Evolutionary conservation across 35 echinoderm and acorn worm genomes (phyloP), one percentile per base, ranked within the genome.

Genomic region (Diadema setosum): DNA sequence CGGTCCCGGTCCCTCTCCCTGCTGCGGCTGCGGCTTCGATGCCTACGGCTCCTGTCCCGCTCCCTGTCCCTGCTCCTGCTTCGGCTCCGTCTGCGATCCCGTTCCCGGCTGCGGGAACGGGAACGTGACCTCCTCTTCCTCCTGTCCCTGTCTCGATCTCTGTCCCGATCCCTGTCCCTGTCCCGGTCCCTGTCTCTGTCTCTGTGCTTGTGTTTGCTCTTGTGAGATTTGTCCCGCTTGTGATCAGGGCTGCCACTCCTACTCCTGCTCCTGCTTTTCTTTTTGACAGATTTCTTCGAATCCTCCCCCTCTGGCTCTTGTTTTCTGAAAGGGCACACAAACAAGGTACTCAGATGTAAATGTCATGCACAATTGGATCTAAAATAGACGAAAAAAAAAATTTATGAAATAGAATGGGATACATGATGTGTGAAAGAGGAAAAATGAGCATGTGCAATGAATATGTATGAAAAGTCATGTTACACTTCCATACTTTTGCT

Each of bases 211-310:
- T 90, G 65, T 93, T 87, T 93, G 11, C 90, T 70, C 35, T 60
- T 96, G 56, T 59, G 63, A 14, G 73, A 16, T 78, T 46, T 82
- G n/a, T 86, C 78, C 18, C 84, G 75, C n/a, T 97, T 82, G 81
- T 59, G 75, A 26, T 92, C 90, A 15, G n/a, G 45, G 33, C 90
- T 92, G 7, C 34, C 43, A 84, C 91, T 93, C 48, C 91, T 87
- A 55, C 92, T 94, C 34, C 91, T 90, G 20, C 84, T 93, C 4
- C 85, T 59, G 52, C 90, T 91, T 11, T 34, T 20, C 2, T 83
- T 36, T 45, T 56, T 83, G 40, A 21, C 11, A 18, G 73, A 78
- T 21, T 39, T 78, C 73, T 44, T 78, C 16, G 73, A 78, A 5
- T 78, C 73, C 9, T 41, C 73, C 18, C 37, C 40, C 3, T 21